A percentile compares a stretch with the other conserved stretches of the same genome.
phyloP scores from a whole-genome alignment of 2,113 vertebrate species.

The Tetrax tetrax region DNA sequence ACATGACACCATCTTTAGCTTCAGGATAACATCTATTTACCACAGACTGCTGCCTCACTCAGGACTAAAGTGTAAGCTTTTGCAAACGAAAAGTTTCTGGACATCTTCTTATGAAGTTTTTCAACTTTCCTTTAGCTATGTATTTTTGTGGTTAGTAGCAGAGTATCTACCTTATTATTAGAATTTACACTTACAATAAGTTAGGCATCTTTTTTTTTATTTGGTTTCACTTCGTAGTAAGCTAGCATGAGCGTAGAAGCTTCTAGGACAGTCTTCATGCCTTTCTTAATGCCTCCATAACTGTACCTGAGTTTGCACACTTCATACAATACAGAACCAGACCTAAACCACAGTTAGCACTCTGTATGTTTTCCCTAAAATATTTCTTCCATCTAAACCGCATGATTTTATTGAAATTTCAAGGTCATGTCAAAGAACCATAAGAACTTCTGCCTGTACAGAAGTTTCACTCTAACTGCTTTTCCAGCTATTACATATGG shows the following conservation, averaged over 20 bases:
- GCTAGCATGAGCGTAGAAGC: not conserved
- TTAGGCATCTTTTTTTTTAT: not conserved
- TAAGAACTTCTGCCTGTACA: not conserved
- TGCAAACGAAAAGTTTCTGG: not conserved
- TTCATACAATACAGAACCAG: not conserved
- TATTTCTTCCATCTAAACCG: not conserved
- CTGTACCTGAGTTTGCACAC: not conserved
- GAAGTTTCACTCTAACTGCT: not conserved
- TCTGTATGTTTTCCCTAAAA: not conserved
- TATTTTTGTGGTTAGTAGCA: not conserved
- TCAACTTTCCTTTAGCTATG: not conserved
- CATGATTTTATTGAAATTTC: not conserved
- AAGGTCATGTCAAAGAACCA: not conserved
- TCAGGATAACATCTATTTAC: not conserved
- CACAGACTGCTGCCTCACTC: not conserved
- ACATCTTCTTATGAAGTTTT: not conserved
- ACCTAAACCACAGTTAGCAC: not conserved
- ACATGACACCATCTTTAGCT: not conserved
- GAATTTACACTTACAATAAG: not conserved
- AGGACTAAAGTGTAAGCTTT: not conserved
- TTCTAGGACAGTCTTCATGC: not conserved
- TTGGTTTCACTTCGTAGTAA: not conserved
- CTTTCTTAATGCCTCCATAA: not conserved
- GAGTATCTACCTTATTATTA: not conserved
- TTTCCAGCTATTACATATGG: not conserved